phyloP scores from a whole-genome alignment of 2,797 vertebrate genomes.

The Myripristis murdjan region DNA sequence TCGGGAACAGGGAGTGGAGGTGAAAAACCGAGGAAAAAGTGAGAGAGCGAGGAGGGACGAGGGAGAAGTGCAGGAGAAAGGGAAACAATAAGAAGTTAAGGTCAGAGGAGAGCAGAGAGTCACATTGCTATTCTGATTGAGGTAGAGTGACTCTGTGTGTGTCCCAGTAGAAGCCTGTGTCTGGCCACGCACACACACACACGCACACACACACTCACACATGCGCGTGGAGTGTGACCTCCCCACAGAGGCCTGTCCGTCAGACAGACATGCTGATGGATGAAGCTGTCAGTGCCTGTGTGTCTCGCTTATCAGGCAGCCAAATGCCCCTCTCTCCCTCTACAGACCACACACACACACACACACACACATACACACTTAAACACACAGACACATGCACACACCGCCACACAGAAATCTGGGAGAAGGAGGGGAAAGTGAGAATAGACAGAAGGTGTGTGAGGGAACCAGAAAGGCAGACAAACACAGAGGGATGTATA shows the following conservation, averaged over 20 bases:
- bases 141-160: constrained; percentile 29
- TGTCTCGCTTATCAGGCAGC: constrained; percentile 77
- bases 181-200: constrained; percentile 57
- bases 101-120: constrained; percentile 29
- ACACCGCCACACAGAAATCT: constrained; percentile 28
- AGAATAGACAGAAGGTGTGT: constrained; percentile 37
- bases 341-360: constrained; percentile 71
- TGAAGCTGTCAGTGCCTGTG: constrained; percentile 80
- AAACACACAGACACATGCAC: constrained; percentile 23
- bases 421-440: constrained; percentile 24
- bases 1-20: too few relatives aligned
- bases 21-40: neutral
- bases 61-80: neutral
- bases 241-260: constrained; percentile 73
- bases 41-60: neutral
- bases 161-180: constrained; percentile 44
- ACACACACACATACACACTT: constrained; percentile 47
- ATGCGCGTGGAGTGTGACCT: constrained; percentile 59
- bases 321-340: constrained; percentile 62
- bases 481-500: too few relatives aligned
- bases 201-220: constrained; percentile 26
- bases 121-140: constrained; percentile 46
- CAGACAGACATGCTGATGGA: constrained; percentile 77
- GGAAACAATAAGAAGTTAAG: neutral
- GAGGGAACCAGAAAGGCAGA: constrained; percentile 7